A percentile compares a stretch with the other conserved stretches of the same genome.
phyloP scores from a whole-genome alignment of 2,888 invertebrate species.

The Pollenia angustigena region DNA sequence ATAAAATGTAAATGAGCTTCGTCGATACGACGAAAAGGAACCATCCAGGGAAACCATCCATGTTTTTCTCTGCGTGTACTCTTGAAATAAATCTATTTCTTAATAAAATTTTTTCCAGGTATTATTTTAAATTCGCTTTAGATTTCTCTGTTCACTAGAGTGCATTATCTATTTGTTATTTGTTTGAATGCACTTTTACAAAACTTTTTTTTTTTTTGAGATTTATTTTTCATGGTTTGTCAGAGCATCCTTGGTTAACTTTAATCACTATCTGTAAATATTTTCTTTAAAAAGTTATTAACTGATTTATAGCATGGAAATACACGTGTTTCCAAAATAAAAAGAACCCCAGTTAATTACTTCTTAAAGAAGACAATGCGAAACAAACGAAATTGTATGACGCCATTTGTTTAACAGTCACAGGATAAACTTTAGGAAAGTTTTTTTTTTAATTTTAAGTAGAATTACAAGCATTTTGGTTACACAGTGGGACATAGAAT shows the following conservation, averaged over 20 bases:
- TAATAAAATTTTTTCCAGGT: neutral
- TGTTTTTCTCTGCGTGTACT: too few species aligned
- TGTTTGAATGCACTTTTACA: neutral
- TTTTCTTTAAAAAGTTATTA: neutral
- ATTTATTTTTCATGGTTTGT: neutral
- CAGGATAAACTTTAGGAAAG: neutral
- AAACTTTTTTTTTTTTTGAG: neutral
- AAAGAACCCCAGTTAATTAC: constrained; percentile 4
- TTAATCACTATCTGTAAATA: constrained; percentile 12
- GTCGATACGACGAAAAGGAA: too few species aligned
- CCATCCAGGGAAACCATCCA: too few species aligned
- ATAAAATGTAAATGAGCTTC: too few species aligned
- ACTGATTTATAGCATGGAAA: constrained; percentile 35
- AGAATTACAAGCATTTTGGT: too few species aligned
- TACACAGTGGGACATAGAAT: too few species aligned
- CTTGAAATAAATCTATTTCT: too few species aligned
- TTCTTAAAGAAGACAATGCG: neutral
- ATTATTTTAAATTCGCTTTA: neutral
- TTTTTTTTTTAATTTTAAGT: neutral
- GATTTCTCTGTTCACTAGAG: neutral
- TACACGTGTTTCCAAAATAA: neutral
- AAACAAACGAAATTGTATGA: constrained; percentile 23
- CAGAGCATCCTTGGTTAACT: constrained; percentile 1
- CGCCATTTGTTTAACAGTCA: constrained; percentile 23
- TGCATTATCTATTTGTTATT: neutral